Evolutionary conservation across 2,113 vertebrate species (phyloP), one percentile per base, ranked within the genome.

Genomic region (Sardina pilchardus): DNA sequence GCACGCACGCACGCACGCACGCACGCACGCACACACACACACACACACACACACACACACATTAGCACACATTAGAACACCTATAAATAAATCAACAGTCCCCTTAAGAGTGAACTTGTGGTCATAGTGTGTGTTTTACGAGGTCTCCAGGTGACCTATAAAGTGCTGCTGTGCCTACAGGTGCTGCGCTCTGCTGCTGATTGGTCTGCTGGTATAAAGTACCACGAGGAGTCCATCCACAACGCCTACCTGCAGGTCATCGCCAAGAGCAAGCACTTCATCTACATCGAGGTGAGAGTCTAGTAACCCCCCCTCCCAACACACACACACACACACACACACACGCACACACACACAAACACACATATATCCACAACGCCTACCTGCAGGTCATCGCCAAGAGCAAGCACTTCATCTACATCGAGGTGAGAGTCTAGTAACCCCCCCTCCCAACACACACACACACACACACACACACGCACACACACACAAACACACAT

Each of bases 141-240:
- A 14, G 45, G 9, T 47, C 12, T 24, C 53, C 19, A 24, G 24
- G 30, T 34, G 14, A 36, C 30, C 30, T 78, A 3, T 78, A 14
- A 59, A 34, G 0, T 24, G 5, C 21, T 59, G 19, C 39, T 59
- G 6, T 12, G 44, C 53, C n/a, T 75, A 1, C 88, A 99, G 98
- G 92, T 99, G 87, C 93, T 99, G 53, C 97, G 98, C 36, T 99
- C 98, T 0, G 95, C 97, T 43, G 94, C 95, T 0, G 98, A 99
- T 84, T 99, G 98, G 98, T 99, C 98, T 0, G 98, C 97, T 0
- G 98, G 98, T 53, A 99, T 99, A 85, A 99, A 99, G 78, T 96
- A 98, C 92, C 96, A 97, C 0, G 98, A 99, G 91, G 98, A 99
- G 86, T 99, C 98, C 86, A 99, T 99, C 93, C 97, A 99, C 87